These are phyloP conservation scores for Drosophila pseudotalamancana DNA, from an alignment of 2,888 invertebrate species.

Conservation along the genomic window DNA sequence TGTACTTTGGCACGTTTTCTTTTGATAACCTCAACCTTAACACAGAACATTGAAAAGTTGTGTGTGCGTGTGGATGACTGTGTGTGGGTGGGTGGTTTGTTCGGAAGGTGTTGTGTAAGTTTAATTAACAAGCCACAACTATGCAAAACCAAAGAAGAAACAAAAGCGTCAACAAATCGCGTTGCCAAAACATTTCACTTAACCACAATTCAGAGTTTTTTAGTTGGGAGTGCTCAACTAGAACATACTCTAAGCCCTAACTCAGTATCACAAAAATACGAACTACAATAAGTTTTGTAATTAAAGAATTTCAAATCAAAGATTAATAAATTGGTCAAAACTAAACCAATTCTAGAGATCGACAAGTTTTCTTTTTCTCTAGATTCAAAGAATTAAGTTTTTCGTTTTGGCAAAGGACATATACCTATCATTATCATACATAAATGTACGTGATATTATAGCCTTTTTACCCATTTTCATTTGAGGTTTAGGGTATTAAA, in stretches of 20 bases:
- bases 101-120: conserved; percentile 14
- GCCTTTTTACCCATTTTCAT: background rate
- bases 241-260: background rate
- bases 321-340: no score
- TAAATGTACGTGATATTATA: background rate
- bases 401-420: no score
- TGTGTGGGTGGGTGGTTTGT: background rate
- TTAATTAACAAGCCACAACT: conserved; percentile 23
- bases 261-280: no score
- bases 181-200: conserved; percentile 41
- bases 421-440: no score
- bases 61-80: no score
- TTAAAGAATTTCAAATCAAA: no score
- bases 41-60: conserved; percentile 55
- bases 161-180: conserved; percentile 24
- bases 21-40: conserved; percentile 73
- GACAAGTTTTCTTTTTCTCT: no score
- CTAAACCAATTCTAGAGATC: no score
- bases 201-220: conserved; percentile 7
- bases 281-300: no score
- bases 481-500: background rate
- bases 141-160: conserved; percentile 6
- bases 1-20: conserved; percentile 62
- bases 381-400: no score
- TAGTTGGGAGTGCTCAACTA: background rate